Conservation (phyloP, 1,140 invertebrate species). For the Calosoma granatense region DNA sequence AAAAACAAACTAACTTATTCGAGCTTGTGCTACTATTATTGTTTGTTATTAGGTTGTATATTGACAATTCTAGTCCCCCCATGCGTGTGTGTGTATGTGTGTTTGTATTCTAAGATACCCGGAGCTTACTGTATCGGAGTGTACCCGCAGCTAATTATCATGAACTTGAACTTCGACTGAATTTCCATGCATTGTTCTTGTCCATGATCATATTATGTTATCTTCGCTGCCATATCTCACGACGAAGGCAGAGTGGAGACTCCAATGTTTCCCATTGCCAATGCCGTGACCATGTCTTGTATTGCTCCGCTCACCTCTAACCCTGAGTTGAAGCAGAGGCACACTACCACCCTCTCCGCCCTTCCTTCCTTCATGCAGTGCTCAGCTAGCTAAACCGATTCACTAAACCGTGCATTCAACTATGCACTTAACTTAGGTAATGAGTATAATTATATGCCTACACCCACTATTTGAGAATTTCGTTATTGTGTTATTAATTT, state of each 20-base stretch:
- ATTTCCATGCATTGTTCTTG: constrained; percentile 7
- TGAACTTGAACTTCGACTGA: background rate
- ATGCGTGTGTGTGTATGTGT: too few relatives aligned
- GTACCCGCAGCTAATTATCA: constrained; percentile 3
- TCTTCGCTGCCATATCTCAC: background rate
- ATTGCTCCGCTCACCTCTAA: constrained; percentile 2
- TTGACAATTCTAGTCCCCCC: too few relatives aligned
- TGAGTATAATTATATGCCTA: too few relatives aligned
- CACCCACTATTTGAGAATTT: background rate
- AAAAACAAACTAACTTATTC: too few relatives aligned
- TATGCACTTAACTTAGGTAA: too few relatives aligned
- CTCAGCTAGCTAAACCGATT: too few relatives aligned
- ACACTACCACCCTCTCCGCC: background rate
- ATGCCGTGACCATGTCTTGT: background rate
- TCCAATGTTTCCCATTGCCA: background rate
- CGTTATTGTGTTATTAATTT: background rate
- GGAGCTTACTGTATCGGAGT: too few relatives aligned
- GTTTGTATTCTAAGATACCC: too few relatives aligned
- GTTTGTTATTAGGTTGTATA: too few relatives aligned
- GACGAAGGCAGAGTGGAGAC: background rate
- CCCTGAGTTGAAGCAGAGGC: background rate
- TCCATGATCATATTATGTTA: constrained; percentile 3
- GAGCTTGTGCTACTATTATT: too few relatives aligned
- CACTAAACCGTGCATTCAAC: too few relatives aligned
- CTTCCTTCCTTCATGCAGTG: too few relatives aligned